Conservation (phyloP, 2,113 vertebrate genomes). For the Alexandromys fortis region DNA sequence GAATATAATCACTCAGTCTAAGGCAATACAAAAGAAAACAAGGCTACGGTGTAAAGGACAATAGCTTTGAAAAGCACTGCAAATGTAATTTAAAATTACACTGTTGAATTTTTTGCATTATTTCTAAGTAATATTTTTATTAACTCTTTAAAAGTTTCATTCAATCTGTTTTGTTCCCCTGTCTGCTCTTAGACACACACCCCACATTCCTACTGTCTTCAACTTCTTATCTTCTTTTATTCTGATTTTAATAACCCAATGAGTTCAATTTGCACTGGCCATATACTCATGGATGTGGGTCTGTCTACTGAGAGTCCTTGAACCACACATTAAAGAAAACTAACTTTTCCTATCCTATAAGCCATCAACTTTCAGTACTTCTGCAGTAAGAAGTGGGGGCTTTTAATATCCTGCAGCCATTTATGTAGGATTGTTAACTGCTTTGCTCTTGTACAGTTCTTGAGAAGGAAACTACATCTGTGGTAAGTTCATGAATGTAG, state of each 20-base stretch:
- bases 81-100: constrained; percentile 67
- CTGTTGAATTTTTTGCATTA: constrained; percentile 41
- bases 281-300: too few species aligned
- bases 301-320: background rate
- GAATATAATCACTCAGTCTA: constrained; percentile 41
- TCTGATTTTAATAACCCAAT: background rate
- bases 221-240: background rate
- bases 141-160: background rate
- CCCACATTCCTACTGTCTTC: background rate
- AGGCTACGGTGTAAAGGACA: constrained; percentile 23
- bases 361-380: background rate
- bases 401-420: background rate
- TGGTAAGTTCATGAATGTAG: background rate
- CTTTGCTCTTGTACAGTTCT: too few species aligned
- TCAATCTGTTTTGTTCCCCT: background rate
- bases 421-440: background rate
- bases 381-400: background rate
- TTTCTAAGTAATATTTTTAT: background rate
- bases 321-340: background rate
- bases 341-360: background rate
- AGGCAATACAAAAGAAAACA: constrained; percentile 37
- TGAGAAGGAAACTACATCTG: too few species aligned
- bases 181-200: background rate
- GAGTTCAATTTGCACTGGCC: background rate
- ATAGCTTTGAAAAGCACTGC: constrained; percentile 59